Percentiles rank a stretch among this genome's conserved stretches.
These are phyloP conservation scores for Ypsolopha sequella DNA, from an alignment of 2,888 invertebrate genomes.

Conservation along the genomic window DNA sequence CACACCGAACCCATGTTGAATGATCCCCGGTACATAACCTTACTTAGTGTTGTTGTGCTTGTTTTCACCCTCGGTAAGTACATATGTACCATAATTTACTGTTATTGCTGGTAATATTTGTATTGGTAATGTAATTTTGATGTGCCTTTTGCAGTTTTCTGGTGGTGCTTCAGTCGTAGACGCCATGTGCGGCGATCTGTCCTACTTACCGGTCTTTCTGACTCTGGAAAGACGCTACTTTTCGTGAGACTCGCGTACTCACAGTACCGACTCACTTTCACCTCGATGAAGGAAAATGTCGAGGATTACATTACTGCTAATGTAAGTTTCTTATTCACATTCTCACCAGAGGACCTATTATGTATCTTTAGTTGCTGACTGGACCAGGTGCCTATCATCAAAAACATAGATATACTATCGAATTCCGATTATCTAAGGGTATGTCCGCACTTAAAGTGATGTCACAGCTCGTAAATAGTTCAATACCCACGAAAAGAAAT, in stretches of 20 bases:
- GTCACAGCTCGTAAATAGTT: too few relatives aligned
- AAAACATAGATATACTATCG: too few relatives aligned
- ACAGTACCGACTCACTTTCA: conserved; percentile 81
- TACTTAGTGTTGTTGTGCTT: conserved; percentile 51
- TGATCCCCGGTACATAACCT: conserved; percentile 61
- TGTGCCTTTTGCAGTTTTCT: conserved; percentile 64
- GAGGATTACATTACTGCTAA: conserved; percentile 75
- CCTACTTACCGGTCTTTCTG: conserved; percentile 86
- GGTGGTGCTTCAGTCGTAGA: conserved; percentile 72
- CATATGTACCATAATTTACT: neutral
- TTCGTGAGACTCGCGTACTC: conserved; percentile 83
- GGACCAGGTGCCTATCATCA: too few relatives aligned
- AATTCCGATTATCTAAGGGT: too few relatives aligned
- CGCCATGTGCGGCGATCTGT: conserved; percentile 74
- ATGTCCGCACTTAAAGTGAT: too few relatives aligned
- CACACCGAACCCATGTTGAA: conserved; percentile 55
- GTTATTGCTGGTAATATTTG: neutral
- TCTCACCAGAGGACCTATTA: neutral
- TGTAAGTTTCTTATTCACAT: conserved; percentile 51
- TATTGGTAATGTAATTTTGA: neutral
- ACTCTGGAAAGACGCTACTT: conserved; percentile 91
- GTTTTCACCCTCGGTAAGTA: conserved; percentile 52
- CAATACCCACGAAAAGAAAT: too few relatives aligned
- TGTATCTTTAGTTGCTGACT: too few relatives aligned
- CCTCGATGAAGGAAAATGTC: conserved; percentile 90